These are phyloP conservation scores for Pedetes capensis DNA, from an alignment of 2,113 vertebrate species.

Conservation along the genomic window DNA sequence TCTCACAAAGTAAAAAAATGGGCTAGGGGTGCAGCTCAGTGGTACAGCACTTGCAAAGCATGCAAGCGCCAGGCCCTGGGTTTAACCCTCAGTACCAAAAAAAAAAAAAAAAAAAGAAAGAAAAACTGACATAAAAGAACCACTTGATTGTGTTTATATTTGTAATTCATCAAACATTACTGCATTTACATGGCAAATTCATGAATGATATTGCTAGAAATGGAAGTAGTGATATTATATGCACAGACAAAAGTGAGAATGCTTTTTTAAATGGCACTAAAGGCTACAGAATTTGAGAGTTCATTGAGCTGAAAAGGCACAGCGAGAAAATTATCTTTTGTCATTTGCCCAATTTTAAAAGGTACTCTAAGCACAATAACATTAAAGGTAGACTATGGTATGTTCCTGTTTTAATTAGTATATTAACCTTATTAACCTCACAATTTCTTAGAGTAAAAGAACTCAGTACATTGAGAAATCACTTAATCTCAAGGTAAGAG, in stretches of 20 bases:
- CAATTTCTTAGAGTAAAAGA: conserved; percentile 1
- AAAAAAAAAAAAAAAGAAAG: too few relatives aligned
- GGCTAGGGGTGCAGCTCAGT: too few relatives aligned
- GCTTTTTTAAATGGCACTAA: conserved; percentile 8
- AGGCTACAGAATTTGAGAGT: conserved; percentile 17
- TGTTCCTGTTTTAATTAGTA: not conserved
- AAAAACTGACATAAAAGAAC: conserved; percentile 17
- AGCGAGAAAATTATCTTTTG: conserved; percentile 45
- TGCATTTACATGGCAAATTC: not conserved
- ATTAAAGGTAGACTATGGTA: not conserved
- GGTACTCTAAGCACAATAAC: not conserved
- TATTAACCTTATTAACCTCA: conserved; percentile 9
- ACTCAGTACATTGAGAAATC: conserved; percentile 31
- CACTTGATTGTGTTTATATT: not conserved
- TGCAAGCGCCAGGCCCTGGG: too few relatives aligned
- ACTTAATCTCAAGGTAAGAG: not conserved
- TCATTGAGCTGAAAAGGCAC: conserved; percentile 26
- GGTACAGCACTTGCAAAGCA: too few relatives aligned
- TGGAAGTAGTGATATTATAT: not conserved
- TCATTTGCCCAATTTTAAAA: conserved; percentile 30
- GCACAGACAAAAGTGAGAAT: not conserved
- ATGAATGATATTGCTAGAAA: not conserved
- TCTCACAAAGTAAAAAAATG: too few relatives aligned
- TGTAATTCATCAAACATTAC: not conserved
- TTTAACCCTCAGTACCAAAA: too few relatives aligned